Percentiles rank a stretch among this genome's conserved stretches.
phyloP scores from a whole-genome alignment of 35 echinoderm and acorn worm species.

The Stichopus chloronotus region DNA sequence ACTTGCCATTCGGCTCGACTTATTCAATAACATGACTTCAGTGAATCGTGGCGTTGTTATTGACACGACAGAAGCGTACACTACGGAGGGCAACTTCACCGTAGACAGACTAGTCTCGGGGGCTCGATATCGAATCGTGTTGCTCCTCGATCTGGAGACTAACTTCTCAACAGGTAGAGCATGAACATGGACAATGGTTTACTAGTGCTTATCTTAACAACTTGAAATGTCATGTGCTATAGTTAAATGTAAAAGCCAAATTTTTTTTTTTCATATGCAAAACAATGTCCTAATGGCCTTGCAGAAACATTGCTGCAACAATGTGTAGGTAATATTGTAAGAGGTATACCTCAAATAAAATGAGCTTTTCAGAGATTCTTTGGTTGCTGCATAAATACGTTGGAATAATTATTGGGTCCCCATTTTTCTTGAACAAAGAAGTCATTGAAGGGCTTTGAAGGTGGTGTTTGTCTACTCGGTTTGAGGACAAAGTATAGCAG shows the following conservation, averaged over 20 bases:
- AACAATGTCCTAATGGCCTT: background rate
- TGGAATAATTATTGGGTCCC: too few relatives aligned
- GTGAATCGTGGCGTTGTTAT: background rate
- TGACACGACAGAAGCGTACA: background rate
- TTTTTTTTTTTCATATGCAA: background rate
- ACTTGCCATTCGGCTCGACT: background rate
- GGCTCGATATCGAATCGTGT: background rate
- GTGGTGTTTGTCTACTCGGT: too few relatives aligned
- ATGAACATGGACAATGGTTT: too few relatives aligned
- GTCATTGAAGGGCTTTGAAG: too few relatives aligned
- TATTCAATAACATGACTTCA: background rate
- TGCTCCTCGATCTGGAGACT: background rate
- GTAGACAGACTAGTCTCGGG: background rate
- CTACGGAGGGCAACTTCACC: background rate
- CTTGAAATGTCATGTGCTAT: background rate
- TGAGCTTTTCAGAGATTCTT: background rate
- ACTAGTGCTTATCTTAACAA: background rate
- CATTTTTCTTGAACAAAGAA: too few relatives aligned
- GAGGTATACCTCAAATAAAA: background rate
- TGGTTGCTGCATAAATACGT: too few relatives aligned
- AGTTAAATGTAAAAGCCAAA: background rate
- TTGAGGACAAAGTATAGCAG: too few relatives aligned
- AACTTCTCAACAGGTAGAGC: slow-evolving; percentile 3
- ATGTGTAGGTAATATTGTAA: background rate
- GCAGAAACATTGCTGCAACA: background rate